Evolutionary conservation across 2,113 vertebrate genomes (phyloP), one percentile per base, ranked within the genome.

Genomic region (Tupaia tana): DNA sequence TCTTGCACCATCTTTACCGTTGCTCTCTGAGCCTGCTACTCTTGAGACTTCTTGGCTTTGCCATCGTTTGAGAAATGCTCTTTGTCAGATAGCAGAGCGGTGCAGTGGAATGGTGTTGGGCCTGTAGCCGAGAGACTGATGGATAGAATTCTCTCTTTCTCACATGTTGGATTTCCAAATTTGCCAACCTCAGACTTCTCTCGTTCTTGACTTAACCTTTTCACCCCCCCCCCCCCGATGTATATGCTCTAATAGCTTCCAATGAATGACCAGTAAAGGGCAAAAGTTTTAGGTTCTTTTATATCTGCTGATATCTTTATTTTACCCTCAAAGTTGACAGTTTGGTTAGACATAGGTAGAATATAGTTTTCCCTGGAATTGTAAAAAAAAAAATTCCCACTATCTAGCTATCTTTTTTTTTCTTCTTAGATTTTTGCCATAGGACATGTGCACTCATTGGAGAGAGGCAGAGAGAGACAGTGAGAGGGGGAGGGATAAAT

Each of bases 301-400:
- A n/a, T 67, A 58, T 22, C 18, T 66, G n/a, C 58, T 34, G 6
- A 67, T 89, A 6, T 74, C 27, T 85, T 88, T 79, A 18, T 74
- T 80, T 75, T 74, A 89, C 11, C 8, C 24, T 86, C n/a, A 43
- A 5, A 63, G 54, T 86, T 70, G 34, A 58, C 56, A 31, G 29
- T 86, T 69, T 70, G 56, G 64, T 43, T 78, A 3, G 9, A 29
- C n/a, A 74, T 31, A 56, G 25, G 22, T 71, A 16, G n/a, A 81
- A 92, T 56, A 63, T 80, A 69, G 56, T 86, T 89, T 85, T 86
- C 27, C 82, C 90, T 93, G 90, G 59, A 82, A 59, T 43, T 86
- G 16, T 71, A 71, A 91, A 75, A 75, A 77, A 9, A 31, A 81
- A 31, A 81, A 79, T 94, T 27, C 22, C 6, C 2, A 19, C 16